Conservation (phyloP, 2,113 vertebrate species). For the Oceanodroma tethys region DNA sequence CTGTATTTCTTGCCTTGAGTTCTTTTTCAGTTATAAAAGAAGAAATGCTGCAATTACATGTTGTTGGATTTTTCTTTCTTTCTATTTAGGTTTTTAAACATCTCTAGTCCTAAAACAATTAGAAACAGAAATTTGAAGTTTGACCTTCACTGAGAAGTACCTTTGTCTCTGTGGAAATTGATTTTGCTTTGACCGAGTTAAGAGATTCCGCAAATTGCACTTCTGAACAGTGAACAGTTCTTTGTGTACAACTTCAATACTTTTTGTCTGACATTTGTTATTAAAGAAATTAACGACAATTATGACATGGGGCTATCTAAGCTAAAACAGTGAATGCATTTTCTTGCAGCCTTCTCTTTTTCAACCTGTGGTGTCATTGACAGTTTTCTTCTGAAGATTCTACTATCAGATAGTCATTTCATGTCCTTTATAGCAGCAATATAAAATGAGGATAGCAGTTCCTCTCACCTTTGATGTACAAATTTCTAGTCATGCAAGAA, state of each 20-base stretch:
- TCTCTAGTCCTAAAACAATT: neutral
- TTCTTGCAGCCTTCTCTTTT: neutral
- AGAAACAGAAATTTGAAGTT: neutral
- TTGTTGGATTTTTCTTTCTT: neutral
- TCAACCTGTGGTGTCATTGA: neutral
- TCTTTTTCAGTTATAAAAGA: neutral
- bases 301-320: accelerated
- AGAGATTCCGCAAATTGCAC: neutral
- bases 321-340: neutral
- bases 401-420: neutral
- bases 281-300: neutral
- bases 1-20: neutral
- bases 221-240: neutral
- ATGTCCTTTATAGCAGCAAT: neutral
- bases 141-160: neutral
- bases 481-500: neutral
- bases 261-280: neutral
- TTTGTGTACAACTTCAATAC: neutral
- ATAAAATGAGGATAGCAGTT: neutral
- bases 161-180: neutral
- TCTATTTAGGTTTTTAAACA: neutral
- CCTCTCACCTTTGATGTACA: neutral
- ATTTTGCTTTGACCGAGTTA: neutral
- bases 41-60: neutral
- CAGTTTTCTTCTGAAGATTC: neutral